These are phyloP conservation scores for Sebastes nivosus DNA, from an alignment of 2,797 vertebrate species.

Conservation along the genomic window DNA sequence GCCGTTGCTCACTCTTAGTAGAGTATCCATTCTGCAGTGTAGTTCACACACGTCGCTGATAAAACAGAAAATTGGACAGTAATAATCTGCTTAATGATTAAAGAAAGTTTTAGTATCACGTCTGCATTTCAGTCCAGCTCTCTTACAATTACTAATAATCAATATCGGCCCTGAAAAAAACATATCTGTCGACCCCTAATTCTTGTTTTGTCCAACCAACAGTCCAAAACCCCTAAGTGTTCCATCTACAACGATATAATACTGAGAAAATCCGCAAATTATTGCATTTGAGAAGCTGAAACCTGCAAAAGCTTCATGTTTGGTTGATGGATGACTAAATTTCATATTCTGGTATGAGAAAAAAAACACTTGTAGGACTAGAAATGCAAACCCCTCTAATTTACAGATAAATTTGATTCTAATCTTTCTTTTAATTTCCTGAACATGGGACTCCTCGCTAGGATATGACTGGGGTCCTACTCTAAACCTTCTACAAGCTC, in stretches of 20 bases:
- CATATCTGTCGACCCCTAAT: background rate
- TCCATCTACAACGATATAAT: background rate
- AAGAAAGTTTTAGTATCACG: background rate
- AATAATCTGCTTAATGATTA: background rate
- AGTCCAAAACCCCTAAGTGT: background rate
- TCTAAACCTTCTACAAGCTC: background rate
- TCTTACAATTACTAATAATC: background rate
- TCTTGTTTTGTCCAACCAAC: background rate
- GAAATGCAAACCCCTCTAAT: background rate
- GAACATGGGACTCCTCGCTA: background rate
- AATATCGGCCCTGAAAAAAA: background rate
- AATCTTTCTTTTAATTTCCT: slow-evolving; percentile 6
- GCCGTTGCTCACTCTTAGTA: background rate
- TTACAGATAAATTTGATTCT: background rate
- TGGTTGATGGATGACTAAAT: background rate
- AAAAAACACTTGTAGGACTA: background rate
- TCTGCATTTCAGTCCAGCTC: background rate
- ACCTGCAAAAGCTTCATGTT: background rate
- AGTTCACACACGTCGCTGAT: background rate
- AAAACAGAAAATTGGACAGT: background rate
- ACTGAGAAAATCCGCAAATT: background rate
- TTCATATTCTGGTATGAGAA: background rate
- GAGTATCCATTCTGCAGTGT: background rate
- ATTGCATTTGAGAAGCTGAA: background rate
- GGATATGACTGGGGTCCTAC: background rate